Evolutionary conservation across 2,797 vertebrate species (phyloP).

Genomic region (Sebastiscus tertius): DNA sequence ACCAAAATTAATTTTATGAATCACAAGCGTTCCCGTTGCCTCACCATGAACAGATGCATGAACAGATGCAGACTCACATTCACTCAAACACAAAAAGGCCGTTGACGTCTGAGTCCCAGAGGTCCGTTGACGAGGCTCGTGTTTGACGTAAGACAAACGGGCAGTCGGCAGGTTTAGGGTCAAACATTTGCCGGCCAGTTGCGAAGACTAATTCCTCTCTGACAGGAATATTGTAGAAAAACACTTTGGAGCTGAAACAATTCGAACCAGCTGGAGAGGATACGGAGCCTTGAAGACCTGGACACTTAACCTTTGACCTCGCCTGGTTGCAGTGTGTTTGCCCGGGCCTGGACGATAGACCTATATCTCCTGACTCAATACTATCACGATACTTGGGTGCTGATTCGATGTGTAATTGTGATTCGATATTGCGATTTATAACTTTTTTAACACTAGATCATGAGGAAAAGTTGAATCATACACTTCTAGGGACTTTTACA

Average conservation of each 20-base stretch:
- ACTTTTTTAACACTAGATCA: too few relatives aligned
- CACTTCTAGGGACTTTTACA: too few relatives aligned
- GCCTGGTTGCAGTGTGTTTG: conserved; percentile 15
- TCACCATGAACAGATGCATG: conserved; percentile 58
- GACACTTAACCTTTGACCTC: conserved; percentile 69
- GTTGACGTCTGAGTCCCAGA: conserved; percentile 18
- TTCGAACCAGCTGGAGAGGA: conserved; percentile 61
- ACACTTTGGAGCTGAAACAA: conserved; percentile 60
- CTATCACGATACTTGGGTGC: too few relatives aligned
- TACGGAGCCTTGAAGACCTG: conserved; percentile 40
- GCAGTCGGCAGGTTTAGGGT: conserved; percentile 32
- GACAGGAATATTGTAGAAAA: conserved; percentile 66
- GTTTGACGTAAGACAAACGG: conserved; percentile 58
- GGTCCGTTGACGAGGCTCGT: conserved; percentile 42
- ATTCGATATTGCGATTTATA: too few relatives aligned
- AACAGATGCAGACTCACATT: conserved; percentile 39
- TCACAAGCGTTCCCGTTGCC: conserved; percentile 60
- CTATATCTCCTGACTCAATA: too few relatives aligned
- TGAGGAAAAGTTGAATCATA: too few relatives aligned
- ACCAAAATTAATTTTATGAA: conserved; percentile 68
- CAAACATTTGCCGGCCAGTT: conserved; percentile 64
- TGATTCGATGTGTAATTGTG: too few relatives aligned
- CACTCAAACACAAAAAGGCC: neutral
- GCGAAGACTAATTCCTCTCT: conserved; percentile 61
- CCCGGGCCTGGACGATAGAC: neutral